Conservation (phyloP, 2,797 vertebrate genomes). For the Acipenser ruthenus region DNA sequence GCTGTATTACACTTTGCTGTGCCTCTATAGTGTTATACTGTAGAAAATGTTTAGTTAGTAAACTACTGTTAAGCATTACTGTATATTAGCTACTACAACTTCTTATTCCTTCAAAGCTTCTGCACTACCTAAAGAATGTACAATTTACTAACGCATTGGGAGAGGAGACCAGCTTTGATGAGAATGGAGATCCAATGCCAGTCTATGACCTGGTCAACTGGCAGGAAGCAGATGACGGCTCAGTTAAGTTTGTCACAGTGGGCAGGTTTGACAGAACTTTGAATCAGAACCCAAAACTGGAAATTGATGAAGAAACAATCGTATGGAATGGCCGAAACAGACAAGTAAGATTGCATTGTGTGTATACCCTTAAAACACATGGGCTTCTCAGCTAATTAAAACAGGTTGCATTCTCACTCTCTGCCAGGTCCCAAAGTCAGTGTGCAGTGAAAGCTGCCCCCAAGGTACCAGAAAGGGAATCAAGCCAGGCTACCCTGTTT, state of each 20-base stretch:
- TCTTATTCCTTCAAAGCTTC: conserved; percentile 40
- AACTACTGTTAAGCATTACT: too few relatives aligned
- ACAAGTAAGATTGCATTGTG: conserved; percentile 37
- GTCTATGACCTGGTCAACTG: conserved; percentile 68
- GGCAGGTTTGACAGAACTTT: conserved; percentile 58
- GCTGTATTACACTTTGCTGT: too few relatives aligned
- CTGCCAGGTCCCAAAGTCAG: conserved; percentile 59
- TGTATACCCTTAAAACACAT: not conserved
- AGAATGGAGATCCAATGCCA: conserved; percentile 61
- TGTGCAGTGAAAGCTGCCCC: conserved; percentile 62
- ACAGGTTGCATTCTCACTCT: conserved; percentile 25
- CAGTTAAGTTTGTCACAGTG: conserved; percentile 51
- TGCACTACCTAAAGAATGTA: conserved; percentile 58
- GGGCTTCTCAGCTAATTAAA: conserved; percentile 14
- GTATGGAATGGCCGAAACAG: conserved; percentile 58
- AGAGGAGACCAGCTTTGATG: conserved; percentile 63
- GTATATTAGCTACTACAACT: too few relatives aligned
- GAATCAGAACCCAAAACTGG: conserved; percentile 36
- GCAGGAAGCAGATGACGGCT: conserved; percentile 44
- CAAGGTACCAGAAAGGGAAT: conserved; percentile 63
- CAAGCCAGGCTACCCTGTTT: conserved; percentile 59
- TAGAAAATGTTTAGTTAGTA: too few relatives aligned
- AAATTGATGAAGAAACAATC: conserved; percentile 49
- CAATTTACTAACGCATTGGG: conserved; percentile 49
- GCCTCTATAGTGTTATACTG: too few relatives aligned